Base-by-base conservation (phyloP, 2,888 invertebrate genomes). In the Dendrolimus pini region DNA sequence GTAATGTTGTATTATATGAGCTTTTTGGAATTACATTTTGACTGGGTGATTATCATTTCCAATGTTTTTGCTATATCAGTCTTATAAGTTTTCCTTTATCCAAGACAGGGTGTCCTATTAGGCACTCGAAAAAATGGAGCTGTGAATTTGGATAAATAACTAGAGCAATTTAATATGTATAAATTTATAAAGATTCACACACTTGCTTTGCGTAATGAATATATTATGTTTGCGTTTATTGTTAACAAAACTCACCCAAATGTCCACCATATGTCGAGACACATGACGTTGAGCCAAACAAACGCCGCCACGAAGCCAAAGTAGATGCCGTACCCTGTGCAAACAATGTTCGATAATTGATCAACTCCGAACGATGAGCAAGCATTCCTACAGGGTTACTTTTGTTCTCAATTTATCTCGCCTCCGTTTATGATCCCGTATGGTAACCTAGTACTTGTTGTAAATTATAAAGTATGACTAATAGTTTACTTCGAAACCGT, bases 261-360 rank as follows among this genome's bases (percentile, higher is more conserved):
- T 70, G 95, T 95, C 92, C 94, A 94, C 95, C 95, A 95, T 80
- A 95, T 95, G 91, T 95, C 95, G 86, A 95, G 94, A 78, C 95
- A 95, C 93, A 95, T 95, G 75, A 95, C 93, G 85, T 94, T 95
- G 74, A 95, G 92, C 95, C 95, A 95, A 57, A 93, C 92, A 78
- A 95, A 95, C 56, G 95, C 93, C 9, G 94, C 93, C 73, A 94
- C 91, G 74, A 95, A 93, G 60, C 93, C 92, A 75, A 94, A 95
- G 77, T 94, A 92, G 70, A 94, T 92, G 56, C 91, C 84, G 77
- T 93, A 94, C 61, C 93, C 95, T 95, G 87, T 65, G 70, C 73
- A 85, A 85, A 86, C 75, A 83, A 80, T 72, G 65, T 70, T 61
- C 65, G 62, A 64, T 70, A 69, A 72, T 67, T 70, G 67, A 71